Percentiles rank a stretch among this genome's conserved stretches.
Evolutionary conservation across 2,797 vertebrate genomes (phyloP).

Genomic region (Smutsia temminckii): DNA sequence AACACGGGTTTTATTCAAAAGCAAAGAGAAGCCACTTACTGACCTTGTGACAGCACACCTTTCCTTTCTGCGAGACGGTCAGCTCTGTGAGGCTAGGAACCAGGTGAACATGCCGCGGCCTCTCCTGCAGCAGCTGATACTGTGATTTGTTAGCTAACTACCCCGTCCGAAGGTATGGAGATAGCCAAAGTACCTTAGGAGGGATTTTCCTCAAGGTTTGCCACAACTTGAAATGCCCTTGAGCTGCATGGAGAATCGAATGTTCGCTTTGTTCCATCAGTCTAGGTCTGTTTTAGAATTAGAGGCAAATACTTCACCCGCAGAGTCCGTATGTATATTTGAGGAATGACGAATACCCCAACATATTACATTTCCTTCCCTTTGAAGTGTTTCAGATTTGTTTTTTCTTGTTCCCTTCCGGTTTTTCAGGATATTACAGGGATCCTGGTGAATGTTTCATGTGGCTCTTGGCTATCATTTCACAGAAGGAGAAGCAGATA

Average conservation of each 20-base stretch:
- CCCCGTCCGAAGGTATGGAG: neutral
- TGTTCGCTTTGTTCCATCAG: slow-evolving; percentile 53
- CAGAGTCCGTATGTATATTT: slow-evolving; percentile 14
- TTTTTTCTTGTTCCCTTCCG: slow-evolving; percentile 1
- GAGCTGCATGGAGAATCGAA: slow-evolving; percentile 51
- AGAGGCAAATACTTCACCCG: slow-evolving; percentile 28
- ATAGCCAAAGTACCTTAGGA: neutral
- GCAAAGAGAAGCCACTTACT: neutral
- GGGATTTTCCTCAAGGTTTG: slow-evolving; percentile 50
- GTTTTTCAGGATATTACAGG: slow-evolving; percentile 36
- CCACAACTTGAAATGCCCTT: slow-evolving; percentile 18
- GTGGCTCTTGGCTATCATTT: slow-evolving; percentile 1
- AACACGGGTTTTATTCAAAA: neutral
- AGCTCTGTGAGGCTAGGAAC: rapidly evolving
- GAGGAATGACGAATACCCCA: neutral
- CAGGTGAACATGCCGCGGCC: rapidly evolving
- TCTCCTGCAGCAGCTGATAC: rapidly evolving
- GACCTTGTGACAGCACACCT: rapidly evolving
- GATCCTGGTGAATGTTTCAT: neutral
- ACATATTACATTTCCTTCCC: neutral
- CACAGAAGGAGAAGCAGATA: slow-evolving; percentile 42
- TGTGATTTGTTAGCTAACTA: neutral
- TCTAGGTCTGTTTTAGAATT: slow-evolving; percentile 49
- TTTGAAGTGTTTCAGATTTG: slow-evolving; percentile 5
- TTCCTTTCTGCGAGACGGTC: rapidly evolving